A percentile compares a stretch with the other conserved stretches of the same genome.
Evolutionary conservation across 1,140 invertebrate genomes (phyloP).

Genomic region (fruit fly (Drosophila melanogaster)): Release_6_plus_ISO1_MT NT_033779.5:17396001-17396500

Average conservation of each 20-base stretch:
- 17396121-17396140: constrained; percentile 30
- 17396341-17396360: constrained; percentile 29
- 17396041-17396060: constrained; percentile 52
- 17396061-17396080: constrained; percentile 25
- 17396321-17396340: not conserved
- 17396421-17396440: not conserved
- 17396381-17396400: constrained; percentile 39
- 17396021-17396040: constrained; percentile 43
- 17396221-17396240: not conserved
- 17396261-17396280: not conserved
- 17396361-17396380: constrained; percentile 7
- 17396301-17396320: too few species aligned
- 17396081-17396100: constrained; percentile 70
- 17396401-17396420: not conserved
- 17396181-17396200: constrained; percentile 55
- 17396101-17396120: constrained; percentile 76
- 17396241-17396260: not conserved
- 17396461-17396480: constrained; percentile 77
- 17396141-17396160: constrained; percentile 18
- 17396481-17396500: constrained; percentile 73
- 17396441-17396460: constrained; percentile 79
- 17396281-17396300: too few species aligned
- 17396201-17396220: constrained; percentile 8
- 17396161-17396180: constrained; percentile 30
- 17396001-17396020: constrained; percentile 35